phyloP scores from a whole-genome alignment of 2,797 vertebrate species.

The Ptychobarbus kaznakovi region DNA sequence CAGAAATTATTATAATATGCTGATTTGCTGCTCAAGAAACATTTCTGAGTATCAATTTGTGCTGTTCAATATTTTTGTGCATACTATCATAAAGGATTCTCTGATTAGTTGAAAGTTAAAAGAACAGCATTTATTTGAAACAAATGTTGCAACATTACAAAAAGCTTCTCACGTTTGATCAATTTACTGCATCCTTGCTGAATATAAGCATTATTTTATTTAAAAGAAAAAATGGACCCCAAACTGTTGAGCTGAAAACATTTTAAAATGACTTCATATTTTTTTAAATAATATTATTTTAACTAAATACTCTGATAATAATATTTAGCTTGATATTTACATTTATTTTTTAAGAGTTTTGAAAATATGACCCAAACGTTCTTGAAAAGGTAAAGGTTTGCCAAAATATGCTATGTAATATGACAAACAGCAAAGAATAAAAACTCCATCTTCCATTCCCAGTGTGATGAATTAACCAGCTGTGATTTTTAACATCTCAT shows the following conservation, averaged over 20 bases:
- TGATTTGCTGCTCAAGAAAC: not conserved
- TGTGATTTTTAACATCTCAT: conserved; percentile 13
- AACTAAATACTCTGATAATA: not conserved
- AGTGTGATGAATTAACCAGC: not conserved
- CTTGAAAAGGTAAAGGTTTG: not conserved
- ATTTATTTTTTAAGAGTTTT: not conserved
- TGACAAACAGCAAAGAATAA: not conserved
- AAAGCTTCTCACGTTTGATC: not conserved
- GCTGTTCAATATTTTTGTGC: conserved; percentile 6
- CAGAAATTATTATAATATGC: not conserved
- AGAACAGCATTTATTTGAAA: not conserved
- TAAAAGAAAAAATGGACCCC: not conserved
- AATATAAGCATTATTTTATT: not conserved
- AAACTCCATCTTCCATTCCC: not conserved
- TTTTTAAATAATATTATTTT: not conserved
- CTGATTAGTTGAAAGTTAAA: not conserved
- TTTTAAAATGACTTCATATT: not conserved
- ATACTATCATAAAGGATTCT: not conserved
- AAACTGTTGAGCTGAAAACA: not conserved
- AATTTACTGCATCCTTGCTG: not conserved
- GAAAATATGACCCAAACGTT: not conserved
- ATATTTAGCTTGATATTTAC: not conserved
- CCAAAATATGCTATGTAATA: not conserved
- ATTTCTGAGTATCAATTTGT: not conserved
- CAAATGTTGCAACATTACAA: not conserved